Conservation (phyloP, 1,140 invertebrate genomes). For the Drosophila navojoa region DNA sequence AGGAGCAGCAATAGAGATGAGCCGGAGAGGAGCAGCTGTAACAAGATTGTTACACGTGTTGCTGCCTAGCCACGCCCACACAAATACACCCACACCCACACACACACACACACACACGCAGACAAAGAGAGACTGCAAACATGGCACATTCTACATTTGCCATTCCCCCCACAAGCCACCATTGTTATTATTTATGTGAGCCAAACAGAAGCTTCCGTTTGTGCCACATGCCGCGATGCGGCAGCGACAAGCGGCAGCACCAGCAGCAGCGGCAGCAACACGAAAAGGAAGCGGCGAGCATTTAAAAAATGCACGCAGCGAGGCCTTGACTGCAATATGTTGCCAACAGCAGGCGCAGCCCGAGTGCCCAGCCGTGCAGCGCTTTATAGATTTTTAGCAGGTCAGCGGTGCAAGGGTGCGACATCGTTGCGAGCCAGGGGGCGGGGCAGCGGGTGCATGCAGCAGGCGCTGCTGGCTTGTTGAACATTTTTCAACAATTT, state of each 20-base stretch:
- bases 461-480: slow-evolving; percentile 56
- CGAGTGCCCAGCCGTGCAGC: slow-evolving; percentile 13
- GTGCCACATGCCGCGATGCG: slow-evolving; percentile 69
- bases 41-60: slow-evolving; percentile 73
- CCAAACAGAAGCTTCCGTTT: slow-evolving; percentile 80
- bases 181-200: slow-evolving; percentile 82
- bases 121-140: background rate
- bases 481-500: slow-evolving; percentile 81
- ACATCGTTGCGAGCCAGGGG: too few species aligned
- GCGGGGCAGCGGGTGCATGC: too few species aligned
- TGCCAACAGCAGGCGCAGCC: slow-evolving; percentile 67
- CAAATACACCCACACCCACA: background rate
- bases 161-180: slow-evolving; percentile 29
- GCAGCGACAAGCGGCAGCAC: slow-evolving; percentile 34
- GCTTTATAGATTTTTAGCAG: slow-evolving; percentile 79
- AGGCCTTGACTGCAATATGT: slow-evolving; percentile 82
- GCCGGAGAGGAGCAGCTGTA: background rate
- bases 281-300: slow-evolving; percentile 63
- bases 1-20: background rate
- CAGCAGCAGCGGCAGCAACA: slow-evolving; percentile 39
- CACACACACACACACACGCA: slow-evolving; percentile 2
- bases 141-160: slow-evolving; percentile 7
- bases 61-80: slow-evolving; percentile 60
- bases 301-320: slow-evolving; percentile 80
- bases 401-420: slow-evolving; percentile 45